Percentiles rank a stretch among this genome's conserved stretches.
phyloP scores from a whole-genome alignment of 2,113 vertebrate species.

The Egretta garzetta region DNA sequence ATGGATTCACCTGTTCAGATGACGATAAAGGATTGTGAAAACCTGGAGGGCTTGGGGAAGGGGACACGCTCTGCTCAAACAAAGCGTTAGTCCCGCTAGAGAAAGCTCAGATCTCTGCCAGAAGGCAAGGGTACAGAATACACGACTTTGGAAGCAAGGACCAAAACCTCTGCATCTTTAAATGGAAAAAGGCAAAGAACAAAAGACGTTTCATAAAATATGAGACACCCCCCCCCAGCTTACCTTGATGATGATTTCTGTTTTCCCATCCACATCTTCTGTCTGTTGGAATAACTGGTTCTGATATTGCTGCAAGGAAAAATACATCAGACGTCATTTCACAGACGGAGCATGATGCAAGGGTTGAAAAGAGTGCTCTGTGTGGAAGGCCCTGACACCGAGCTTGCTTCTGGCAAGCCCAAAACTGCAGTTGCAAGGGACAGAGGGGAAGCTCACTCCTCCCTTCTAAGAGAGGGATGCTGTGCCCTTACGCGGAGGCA shows the following conservation, averaged over 20 bases:
- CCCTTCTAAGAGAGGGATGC: neutral
- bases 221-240: neutral
- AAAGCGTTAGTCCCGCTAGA: neutral
- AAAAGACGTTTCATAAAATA: neutral
- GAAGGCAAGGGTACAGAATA: neutral
- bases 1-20: neutral
- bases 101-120: neutral
- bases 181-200: neutral
- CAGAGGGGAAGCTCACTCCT: neutral
- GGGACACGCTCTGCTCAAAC: neutral
- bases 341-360: accelerated
- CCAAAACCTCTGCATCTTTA: neutral
- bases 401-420: neutral
- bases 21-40: neutral
- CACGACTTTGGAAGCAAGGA: neutral
- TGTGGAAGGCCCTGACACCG: neutral
- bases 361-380: neutral
- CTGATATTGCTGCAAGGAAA: conserved; percentile 79
- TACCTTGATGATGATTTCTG: conserved; percentile 91
- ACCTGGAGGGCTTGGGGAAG: neutral
- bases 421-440: neutral
- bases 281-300: conserved; percentile 83
- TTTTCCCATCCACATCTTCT: conserved; percentile 84
- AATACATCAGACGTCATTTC: neutral
- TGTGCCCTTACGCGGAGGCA: neutral